These are phyloP conservation scores for Microchirus variegatus DNA, from an alignment of 2,797 vertebrate genomes.

Conservation along the genomic window DNA sequence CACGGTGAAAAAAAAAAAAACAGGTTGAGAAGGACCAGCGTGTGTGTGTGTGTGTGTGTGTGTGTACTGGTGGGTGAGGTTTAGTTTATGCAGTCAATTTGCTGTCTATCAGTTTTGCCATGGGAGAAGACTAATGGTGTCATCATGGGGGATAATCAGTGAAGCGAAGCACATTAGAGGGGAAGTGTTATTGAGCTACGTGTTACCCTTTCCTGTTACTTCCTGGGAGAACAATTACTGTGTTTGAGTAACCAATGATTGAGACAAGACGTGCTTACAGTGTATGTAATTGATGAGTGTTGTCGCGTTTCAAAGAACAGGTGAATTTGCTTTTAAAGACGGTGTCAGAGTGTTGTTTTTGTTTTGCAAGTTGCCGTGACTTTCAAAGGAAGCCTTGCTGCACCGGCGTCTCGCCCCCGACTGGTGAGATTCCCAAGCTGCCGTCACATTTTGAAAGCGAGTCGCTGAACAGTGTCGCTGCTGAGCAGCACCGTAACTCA, in stretches of 20 bases:
- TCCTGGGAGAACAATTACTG: conserved; percentile 79
- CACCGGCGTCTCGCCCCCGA: conserved; percentile 13
- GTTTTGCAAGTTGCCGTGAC: conserved; percentile 24
- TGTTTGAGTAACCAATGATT: conserved; percentile 76
- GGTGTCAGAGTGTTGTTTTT: neutral
- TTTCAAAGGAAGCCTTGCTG: conserved; percentile 23
- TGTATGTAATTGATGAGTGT: conserved; percentile 64
- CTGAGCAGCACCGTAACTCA: conserved; percentile 44
- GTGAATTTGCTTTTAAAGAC: conserved; percentile 40
- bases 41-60: conserved; percentile 25
- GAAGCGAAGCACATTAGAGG: conserved; percentile 73
- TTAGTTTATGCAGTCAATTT: conserved; percentile 68
- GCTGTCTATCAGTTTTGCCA: conserved; percentile 69
- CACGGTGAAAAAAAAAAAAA: conserved; percentile 48
- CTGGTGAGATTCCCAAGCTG: conserved; percentile 40
- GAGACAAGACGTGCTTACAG: conserved; percentile 62
- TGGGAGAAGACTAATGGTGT: conserved; percentile 75
- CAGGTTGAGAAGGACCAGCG: conserved; percentile 27
- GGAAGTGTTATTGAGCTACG: conserved; percentile 76
- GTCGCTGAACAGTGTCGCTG: conserved; percentile 40
- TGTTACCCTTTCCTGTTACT: conserved; percentile 66
- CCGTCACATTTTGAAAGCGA: conserved; percentile 55
- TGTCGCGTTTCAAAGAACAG: conserved; percentile 52
- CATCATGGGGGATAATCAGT: conserved; percentile 75
- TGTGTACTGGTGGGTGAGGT: conserved; percentile 42